Evolutionary conservation across 2,888 invertebrate species (phyloP), one percentile per base, ranked within the genome.

Genomic region (Himalopsyche tibetana): DNA sequence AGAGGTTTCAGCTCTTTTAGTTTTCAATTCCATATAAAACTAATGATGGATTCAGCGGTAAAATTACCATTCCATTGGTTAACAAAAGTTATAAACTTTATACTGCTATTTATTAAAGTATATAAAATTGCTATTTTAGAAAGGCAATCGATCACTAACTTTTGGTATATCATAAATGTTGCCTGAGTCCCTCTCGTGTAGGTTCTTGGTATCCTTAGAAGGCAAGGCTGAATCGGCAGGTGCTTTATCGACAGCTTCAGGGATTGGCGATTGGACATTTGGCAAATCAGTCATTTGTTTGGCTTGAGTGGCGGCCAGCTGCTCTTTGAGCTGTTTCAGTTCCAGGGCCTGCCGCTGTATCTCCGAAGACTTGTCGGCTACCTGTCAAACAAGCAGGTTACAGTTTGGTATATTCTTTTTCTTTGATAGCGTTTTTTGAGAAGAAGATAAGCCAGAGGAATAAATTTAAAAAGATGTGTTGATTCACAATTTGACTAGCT

Each of bases 331-430:
- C 69, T 83, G 81, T 55, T 86, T 86, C 56, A 89, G 36, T 82
- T 89, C 88, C 11, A 79, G 36, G 9, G 87, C 55, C 79, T 85
- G 87, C n/a, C 86, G 86, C 55, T 87, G 84, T 17, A 88, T 80
- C 45, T 89, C 89, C n/a, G 85, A 80, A 1, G 86, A 82, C 74
- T 89, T 89, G n/a, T 88, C 88, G 5, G 87, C 83, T 17, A 88
- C 42, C 87, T 87, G 84, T 28, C 42, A 56, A 55, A 9, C 40
- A 80, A 15, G 45, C 45, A 51, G 51, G 4, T 51, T 4, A 15
- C 28, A 19, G 28, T 74, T 38, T 74, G 4, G 3, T 45, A 11
- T 45, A 45, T 45, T 40, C 40, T 40, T 40, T 40, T 6, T 40
- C 6, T 40, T 6, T 40, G 40, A 40, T 40, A 40, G 1, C 40